Evolutionary conservation across 2,113 vertebrate genomes (phyloP).

Genomic region (Piprites chloris): DNA sequence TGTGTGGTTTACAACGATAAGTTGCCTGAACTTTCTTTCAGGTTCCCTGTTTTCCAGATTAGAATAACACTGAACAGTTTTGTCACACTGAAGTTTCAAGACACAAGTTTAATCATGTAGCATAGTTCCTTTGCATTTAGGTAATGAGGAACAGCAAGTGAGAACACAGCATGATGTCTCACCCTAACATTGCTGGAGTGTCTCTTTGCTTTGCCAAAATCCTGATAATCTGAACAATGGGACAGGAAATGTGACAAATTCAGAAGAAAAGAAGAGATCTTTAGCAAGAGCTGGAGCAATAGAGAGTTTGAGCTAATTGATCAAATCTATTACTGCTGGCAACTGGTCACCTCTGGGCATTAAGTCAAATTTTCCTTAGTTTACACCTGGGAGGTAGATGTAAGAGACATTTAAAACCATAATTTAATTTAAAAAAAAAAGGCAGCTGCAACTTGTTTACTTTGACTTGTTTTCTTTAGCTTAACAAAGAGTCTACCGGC

Average conservation of each 20-base stretch:
- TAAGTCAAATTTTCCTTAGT: background rate
- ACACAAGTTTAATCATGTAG: background rate
- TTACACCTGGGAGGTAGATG: background rate
- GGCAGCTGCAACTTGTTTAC: background rate
- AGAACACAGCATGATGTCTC: fast-evolving
- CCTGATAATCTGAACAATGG: too few species aligned
- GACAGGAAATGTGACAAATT: background rate
- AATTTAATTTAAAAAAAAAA: background rate
- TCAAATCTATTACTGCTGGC: background rate
- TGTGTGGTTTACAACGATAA: background rate
- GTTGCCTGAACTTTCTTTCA: background rate
- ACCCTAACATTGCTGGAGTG: background rate
- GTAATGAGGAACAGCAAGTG: background rate
- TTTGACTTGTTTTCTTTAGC: background rate
- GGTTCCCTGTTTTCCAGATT: background rate
- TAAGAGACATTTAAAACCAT: background rate
- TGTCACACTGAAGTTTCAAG: background rate
- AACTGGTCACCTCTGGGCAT: background rate
- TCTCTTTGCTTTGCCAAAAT: background rate
- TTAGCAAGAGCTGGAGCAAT: background rate
- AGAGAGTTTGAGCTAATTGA: background rate
- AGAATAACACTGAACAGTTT: background rate
- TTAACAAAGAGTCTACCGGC: background rate
- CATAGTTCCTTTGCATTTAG: background rate
- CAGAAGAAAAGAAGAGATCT: background rate